phyloP scores from a whole-genome alignment of 2,888 invertebrate genomes.

The Taenaris catops region DNA sequence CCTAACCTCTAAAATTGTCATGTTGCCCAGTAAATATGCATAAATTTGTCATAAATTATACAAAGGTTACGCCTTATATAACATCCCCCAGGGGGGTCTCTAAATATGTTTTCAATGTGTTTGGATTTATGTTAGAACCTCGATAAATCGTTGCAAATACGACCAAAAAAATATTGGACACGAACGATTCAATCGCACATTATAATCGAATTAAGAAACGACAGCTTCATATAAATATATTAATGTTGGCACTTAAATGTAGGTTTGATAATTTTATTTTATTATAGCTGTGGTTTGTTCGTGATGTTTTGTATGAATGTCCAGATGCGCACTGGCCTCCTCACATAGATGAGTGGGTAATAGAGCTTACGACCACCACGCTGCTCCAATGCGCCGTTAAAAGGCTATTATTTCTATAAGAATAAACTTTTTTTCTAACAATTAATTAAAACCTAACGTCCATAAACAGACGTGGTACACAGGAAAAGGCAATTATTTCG shows the following conservation, averaged over 20 bases:
- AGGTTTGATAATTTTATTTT: constrained; percentile 3
- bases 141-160: constrained; percentile 9
- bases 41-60: constrained; percentile 15
- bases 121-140: constrained; percentile 8
- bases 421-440: no score
- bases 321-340: no score
- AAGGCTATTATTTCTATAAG: no score
- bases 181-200: constrained; percentile 16
- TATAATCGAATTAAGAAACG: constrained; percentile 21
- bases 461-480: no score
- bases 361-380: no score
- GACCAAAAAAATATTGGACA: constrained; percentile 12
- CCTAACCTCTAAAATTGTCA: constrained; percentile 4
- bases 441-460: no score
- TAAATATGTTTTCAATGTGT: constrained; percentile 16
- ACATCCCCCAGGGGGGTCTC: constrained; percentile 18
- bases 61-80: constrained; percentile 14
- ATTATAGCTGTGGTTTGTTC: no score
- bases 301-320: no score
- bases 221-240: constrained; percentile 17
- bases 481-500: no score
- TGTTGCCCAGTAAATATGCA: constrained; percentile 6
- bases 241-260: constrained; percentile 7
- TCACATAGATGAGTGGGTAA: no score
- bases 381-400: no score